A percentile compares a stretch with the other conserved stretches of the same genome.
These are phyloP conservation scores for Eulacestoma nigropectus DNA, from an alignment of 2,113 vertebrate species.

Conservation along the genomic window DNA sequence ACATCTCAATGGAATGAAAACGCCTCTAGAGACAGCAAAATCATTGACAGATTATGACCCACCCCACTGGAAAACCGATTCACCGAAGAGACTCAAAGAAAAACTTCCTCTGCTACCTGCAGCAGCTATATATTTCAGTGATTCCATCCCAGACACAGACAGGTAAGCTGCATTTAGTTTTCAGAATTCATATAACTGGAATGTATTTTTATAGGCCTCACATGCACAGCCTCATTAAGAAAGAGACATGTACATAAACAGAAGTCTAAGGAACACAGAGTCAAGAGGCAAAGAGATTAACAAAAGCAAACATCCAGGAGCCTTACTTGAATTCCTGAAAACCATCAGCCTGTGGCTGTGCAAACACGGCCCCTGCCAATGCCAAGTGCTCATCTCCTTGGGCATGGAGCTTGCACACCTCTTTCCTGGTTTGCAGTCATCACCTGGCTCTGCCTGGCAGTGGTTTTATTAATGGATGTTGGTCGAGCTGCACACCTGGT, in stretches of 20 bases:
- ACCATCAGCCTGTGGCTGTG: neutral
- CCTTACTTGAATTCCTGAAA: neutral
- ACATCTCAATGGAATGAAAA: neutral
- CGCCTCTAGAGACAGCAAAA: neutral
- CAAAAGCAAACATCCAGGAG: neutral
- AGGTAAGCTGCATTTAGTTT: neutral
- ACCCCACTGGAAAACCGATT: neutral
- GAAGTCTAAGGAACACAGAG: neutral
- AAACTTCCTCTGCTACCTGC: neutral
- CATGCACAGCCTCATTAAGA: neutral
- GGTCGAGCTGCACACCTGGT: neutral
- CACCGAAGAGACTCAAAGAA: neutral
- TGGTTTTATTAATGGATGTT: neutral
- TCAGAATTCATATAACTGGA: neutral
- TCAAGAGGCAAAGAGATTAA: neutral
- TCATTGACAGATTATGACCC: neutral
- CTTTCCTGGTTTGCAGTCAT: neutral
- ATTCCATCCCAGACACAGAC: neutral
- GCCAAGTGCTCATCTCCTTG: neutral
- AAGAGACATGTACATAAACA: neutral
- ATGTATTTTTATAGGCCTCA: neutral
- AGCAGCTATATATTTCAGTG: neutral
- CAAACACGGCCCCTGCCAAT: neutral
- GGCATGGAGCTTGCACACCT: neutral
- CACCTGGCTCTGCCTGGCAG: neutral